Base-by-base conservation (phyloP, 2,797 vertebrate genomes). In the Phrynocephalus guinanensis region DNA sequence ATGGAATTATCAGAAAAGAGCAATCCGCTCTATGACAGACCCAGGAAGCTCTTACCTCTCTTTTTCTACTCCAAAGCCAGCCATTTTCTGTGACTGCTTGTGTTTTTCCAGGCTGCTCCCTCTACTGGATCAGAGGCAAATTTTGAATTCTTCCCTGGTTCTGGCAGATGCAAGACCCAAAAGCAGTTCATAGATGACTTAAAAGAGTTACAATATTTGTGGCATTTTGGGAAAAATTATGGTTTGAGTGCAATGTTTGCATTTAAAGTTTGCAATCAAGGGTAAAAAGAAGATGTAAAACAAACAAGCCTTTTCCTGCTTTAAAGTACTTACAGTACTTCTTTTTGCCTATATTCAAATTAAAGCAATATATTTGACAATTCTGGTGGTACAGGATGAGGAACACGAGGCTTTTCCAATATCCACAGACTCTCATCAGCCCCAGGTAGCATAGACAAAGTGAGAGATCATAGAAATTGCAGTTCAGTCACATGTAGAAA, bases 41-140 rank as follows among this genome's bases (percentile, higher is more conserved):
- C 50, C 1, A 66, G 56, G 10, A 67, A 28, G 26, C 2, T 68
- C 86, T 48, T 87, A 87, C 72, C 72, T 87, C 77, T 28, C 81
- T 10, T 52, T 44, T 10, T 82, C 71, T 52, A 56, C 56, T 67
- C 44, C 68, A 6, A 15, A 22, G 38, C 8, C 79, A 48, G 79
- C 80, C 86, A 82, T 83, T 82, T 87, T 44, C 30, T 52, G 56
- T 26, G 56, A 70, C 44, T 56, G 50, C 24, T 68, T 30, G 11
- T 1, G 72, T 33, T 77, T 67, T 81, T 75, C 73, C 44, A 56
- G 9, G 13, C 5, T 72, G 33, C 67, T 79, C 72, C 48, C 86
- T 77, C 79, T 56, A 28, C 13, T 76, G 56, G 79, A 75, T 22
- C 24, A 87, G 63, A 68, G 60, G 38, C 26, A 86, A 8, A 50